phyloP scores from a whole-genome alignment of 2,797 vertebrate genomes.

The Uromys caudimaculatus region DNA sequence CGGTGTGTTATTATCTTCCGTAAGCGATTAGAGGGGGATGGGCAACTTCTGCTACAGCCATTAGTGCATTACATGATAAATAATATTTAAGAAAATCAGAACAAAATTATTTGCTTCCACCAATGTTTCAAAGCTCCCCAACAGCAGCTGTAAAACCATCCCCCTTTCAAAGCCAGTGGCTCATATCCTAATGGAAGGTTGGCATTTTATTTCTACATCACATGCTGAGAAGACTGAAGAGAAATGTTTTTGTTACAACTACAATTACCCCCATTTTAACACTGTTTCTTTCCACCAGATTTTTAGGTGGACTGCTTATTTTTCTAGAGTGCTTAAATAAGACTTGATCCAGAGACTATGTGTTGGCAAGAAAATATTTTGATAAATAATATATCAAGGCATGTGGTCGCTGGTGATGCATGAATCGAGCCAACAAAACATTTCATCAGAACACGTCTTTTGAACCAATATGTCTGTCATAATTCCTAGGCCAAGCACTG shows the following conservation, averaged over 20 bases:
- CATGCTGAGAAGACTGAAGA: background rate
- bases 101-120: constrained; percentile 8
- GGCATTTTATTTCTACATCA: background rate
- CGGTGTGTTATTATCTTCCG: background rate
- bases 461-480: constrained; percentile 60
- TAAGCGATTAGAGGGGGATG: background rate
- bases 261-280: constrained; percentile 50
- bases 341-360: constrained; percentile 55
- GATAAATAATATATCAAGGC: constrained; percentile 70
- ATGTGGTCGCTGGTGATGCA: constrained; percentile 50
- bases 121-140: background rate
- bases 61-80: background rate
- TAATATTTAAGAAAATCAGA: background rate
- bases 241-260: constrained; percentile 46
- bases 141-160: background rate
- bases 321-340: constrained; percentile 64
- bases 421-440: constrained; percentile 69
- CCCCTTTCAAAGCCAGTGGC: constrained; percentile 7
- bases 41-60: background rate
- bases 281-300: constrained; percentile 50
- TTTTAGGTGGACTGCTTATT: constrained; percentile 68
- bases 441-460: constrained; percentile 75
- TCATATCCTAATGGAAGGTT: background rate
- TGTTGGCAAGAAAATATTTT: constrained; percentile 76
- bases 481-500: constrained; percentile 66